Evolutionary conservation across 2,888 invertebrate species (phyloP), one percentile per base, ranked within the genome.

Genomic region (Fissipunctia ypsillon): DNA sequence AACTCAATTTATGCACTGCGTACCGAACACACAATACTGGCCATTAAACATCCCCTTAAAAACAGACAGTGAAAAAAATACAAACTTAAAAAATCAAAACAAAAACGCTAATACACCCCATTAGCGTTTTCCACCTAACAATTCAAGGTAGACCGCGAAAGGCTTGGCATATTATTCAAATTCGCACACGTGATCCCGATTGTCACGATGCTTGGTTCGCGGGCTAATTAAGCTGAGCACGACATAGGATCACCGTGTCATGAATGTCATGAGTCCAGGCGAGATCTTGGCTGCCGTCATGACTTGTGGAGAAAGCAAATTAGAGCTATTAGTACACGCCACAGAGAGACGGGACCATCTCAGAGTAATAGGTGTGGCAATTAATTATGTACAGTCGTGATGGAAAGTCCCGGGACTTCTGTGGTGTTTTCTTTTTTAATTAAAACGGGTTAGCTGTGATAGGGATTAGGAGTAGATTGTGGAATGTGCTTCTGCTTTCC

Each of bases 171-270:
- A 81, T 85, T 81, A 84, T 84, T 80, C 86, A 91, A 90, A 91
- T 90, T 86, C 85, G 85, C 87, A 88, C 86, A 89, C 88, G 84
- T 85, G 86, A 88, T 73, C 65, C 72, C 67, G 76, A 85, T 87
- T 87, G 84, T 83, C 84, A 83, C 84, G 85, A 80, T 78, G 77
- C 80, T 83, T 38, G 74, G 81, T 59, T 76, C 73, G 76, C 77
- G 60, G 88, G 90, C 91, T 95, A 95, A 95, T 95, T 94, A 95
- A 93, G 90, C 88, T 83, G 88, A 88, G 90, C 94, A 94, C 94
- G 94, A 86, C 85, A 93, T 92, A 89, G 88, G 88, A 87, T 90
- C 88, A 87, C 89, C 87, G 81, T 89, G 89, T 87, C 90, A 87
- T 86, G 87, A 84, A 77, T 84, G 88, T 76, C 87, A 85, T 84